Base-by-base conservation (phyloP, 2,113 vertebrate species). In the Montifringilla adamsi region DNA sequence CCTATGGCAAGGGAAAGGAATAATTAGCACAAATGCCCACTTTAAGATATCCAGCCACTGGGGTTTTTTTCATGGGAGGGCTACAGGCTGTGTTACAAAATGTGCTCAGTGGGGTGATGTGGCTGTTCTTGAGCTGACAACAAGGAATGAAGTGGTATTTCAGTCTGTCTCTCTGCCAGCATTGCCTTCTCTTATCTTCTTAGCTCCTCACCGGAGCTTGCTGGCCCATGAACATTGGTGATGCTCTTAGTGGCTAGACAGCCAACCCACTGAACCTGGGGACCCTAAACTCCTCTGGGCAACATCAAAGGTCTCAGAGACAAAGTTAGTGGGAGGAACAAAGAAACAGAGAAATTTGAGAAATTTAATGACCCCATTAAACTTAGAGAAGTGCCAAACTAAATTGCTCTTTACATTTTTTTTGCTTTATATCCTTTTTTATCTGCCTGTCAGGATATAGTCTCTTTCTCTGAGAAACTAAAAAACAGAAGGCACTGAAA, bases 331-430 rank as follows among this genome's bases (percentile, higher is more conserved):
- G n/a, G 60, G 31, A 64, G 41, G 53, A 87, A 60, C 56, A 93
- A 82, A 91, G 72, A 89, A 90, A 76, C n/a, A 43, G 55, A 70
- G 72, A 90, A 84, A 81, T 37, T 30, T 60, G 37, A 64, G n/a
- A n/a, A n/a, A n/a, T n/a, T n/a, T n/a, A n/a, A 6, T 93, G 94
- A 84, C 68, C 63, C 30, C 11, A 9, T 68, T 80, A 82, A 92
- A 31, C 60, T 73, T 62, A 46, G 27, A 70, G 56, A 84, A 87
- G 47, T 82, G 28, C 21, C 53, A 82, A 52, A 53, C 60, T 89
- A 89, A 87, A 94, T 60, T 89, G n/a, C 31, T 89, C 41, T 91
- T 91, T 90, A 44, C 43, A 18, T 77, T 92, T 91, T 74, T 76
- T 76, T 75, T 82, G 39, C 44, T 92, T 90, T 56, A 73, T 78